phyloP scores from a whole-genome alignment of 2,888 invertebrate species.

The Lymantria monacha region DNA sequence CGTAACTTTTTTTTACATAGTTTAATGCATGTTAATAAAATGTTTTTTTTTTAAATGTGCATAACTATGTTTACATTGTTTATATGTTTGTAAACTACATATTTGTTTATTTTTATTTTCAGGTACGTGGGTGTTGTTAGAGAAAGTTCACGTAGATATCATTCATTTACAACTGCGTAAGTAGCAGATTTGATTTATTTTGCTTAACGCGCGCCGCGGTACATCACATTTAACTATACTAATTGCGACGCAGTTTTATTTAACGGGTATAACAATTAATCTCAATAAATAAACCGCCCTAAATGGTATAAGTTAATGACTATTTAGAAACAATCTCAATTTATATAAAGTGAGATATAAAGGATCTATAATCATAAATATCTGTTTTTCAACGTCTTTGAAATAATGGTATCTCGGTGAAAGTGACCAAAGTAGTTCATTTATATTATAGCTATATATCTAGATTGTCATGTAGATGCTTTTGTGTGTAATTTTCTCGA shows the following conservation, averaged over 20 bases:
- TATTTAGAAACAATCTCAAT: no score
- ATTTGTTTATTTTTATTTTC: slow-evolving; percentile 42
- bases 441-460: slow-evolving; percentile 36
- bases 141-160: slow-evolving; percentile 63
- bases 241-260: slow-evolving; percentile 10
- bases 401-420: slow-evolving; percentile 15
- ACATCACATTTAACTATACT: slow-evolving; percentile 14
- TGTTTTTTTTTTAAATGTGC: slow-evolving; percentile 1
- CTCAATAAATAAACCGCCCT: neutral
- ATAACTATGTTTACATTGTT: neutral
- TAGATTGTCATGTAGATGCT: slow-evolving; percentile 40
- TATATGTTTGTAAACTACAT: neutral
- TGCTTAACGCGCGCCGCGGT: slow-evolving; percentile 31
- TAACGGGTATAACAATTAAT: neutral
- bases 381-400: slow-evolving; percentile 38
- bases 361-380: slow-evolving; percentile 3
- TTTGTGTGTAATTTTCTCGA: slow-evolving; percentile 49
- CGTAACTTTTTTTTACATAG: slow-evolving; percentile 16
- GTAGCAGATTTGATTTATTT: slow-evolving; percentile 64
- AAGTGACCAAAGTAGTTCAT: slow-evolving; percentile 39
- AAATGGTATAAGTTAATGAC: no score
- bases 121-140: slow-evolving; percentile 75
- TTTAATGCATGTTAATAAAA: neutral
- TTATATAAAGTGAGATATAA: no score
- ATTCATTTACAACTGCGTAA: slow-evolving; percentile 65